Evolutionary conservation across 2,113 vertebrate species (phyloP).

Genomic region (Pedionomus torquatus): DNA sequence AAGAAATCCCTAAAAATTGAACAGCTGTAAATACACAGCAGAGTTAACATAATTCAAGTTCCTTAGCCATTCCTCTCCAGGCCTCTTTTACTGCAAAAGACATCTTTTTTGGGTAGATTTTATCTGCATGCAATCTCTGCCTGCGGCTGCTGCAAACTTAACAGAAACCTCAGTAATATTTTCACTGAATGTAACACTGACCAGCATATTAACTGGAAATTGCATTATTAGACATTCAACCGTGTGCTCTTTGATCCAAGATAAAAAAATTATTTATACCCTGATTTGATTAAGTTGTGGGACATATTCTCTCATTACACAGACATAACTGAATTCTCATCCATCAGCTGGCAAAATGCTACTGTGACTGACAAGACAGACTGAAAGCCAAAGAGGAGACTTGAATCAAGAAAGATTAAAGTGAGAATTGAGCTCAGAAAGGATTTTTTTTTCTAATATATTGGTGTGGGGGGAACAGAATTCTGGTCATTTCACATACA

Average conservation of each 20-base stretch:
- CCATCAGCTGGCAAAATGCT: not conserved
- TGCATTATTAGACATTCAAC: not conserved
- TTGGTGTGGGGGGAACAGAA: not conserved
- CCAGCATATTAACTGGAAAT: constrained; percentile 9
- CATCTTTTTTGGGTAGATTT: not conserved
- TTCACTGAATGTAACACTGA: not conserved
- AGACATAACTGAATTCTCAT: constrained; percentile 25
- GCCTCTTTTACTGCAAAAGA: not conserved
- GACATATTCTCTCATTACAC: not conserved
- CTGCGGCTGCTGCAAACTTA: not conserved
- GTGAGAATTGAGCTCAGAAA: not conserved
- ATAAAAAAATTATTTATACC: constrained; percentile 13
- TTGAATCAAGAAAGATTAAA: not conserved
- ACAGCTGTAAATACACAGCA: not conserved
- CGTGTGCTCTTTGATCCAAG: constrained; percentile 4
- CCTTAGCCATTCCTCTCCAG: not conserved
- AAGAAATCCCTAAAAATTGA: not conserved
- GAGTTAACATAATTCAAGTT: not conserved
- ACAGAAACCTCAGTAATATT: not conserved
- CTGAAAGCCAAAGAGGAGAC: not conserved
- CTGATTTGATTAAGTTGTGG: constrained; percentile 12
- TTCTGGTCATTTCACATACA: not conserved
- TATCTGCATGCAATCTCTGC: not conserved
- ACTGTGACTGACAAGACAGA: not conserved
- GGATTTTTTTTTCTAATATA: not conserved